These are phyloP conservation scores for Portevinia maculata DNA, from an alignment of 2,888 invertebrate genomes.

Conservation along the genomic window DNA sequence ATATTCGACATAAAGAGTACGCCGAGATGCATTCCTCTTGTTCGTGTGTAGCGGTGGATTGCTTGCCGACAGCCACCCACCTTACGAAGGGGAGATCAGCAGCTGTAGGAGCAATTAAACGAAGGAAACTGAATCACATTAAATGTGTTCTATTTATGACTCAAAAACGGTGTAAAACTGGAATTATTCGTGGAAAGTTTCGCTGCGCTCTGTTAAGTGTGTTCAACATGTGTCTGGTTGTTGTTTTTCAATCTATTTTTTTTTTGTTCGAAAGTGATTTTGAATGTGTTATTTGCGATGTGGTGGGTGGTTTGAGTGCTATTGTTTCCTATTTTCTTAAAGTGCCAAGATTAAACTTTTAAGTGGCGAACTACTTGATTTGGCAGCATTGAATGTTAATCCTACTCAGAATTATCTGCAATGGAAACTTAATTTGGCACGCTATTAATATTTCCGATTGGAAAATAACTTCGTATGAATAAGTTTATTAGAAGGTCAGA, in stretches of 20 bases:
- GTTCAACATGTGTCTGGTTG: constrained; percentile 67
- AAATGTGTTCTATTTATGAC: constrained; percentile 63
- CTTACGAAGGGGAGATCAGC: constrained; percentile 40
- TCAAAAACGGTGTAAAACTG: constrained; percentile 60
- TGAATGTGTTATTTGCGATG: background rate
- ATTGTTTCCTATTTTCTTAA: no score
- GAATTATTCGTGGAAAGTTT: constrained; percentile 67
- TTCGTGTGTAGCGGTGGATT: constrained; percentile 14
- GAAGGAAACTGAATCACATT: constrained; percentile 65
- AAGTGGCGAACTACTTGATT: no score
- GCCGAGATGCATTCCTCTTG: constrained; percentile 24
- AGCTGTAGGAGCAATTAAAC: constrained; percentile 63
- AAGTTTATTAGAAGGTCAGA: no score
- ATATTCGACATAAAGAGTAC: constrained; percentile 33
- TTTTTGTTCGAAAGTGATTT: background rate
- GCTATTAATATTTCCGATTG: no score
- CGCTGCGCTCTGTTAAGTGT: constrained; percentile 31
- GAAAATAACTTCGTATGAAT: no score
- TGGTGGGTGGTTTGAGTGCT: no score
- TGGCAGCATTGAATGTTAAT: no score
- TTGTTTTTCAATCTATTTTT: constrained; percentile 3
- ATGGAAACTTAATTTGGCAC: no score
- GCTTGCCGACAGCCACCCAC: constrained; percentile 51
- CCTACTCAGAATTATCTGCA: no score
- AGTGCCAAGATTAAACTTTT: no score